A percentile compares a stretch with the other conserved stretches of the same genome.
These are phyloP conservation scores for Acyrthosiphon pisum DNA, from an alignment of 1,140 invertebrate species.

Conservation along the genomic window DNA sequence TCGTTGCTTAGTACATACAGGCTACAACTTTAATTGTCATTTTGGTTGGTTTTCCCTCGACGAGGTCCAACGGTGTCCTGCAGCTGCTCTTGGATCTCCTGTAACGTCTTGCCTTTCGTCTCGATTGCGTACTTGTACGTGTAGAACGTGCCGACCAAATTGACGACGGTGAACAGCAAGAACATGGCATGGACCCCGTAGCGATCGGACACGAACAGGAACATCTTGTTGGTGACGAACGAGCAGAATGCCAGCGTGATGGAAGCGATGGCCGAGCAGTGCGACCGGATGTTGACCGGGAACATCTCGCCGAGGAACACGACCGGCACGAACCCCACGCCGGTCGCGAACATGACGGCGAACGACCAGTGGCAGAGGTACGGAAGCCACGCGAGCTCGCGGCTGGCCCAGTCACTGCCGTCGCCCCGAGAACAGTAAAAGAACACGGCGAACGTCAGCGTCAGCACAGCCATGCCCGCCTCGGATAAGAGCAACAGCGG, in stretches of 20 bases:
- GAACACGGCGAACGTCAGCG: not conserved
- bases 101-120: slow-evolving; percentile 81
- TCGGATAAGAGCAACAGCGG: slow-evolving; percentile 63
- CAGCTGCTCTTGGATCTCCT: slow-evolving; percentile 72
- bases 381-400: slow-evolving; percentile 56
- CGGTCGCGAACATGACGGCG: slow-evolving; percentile 59
- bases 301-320: slow-evolving; percentile 61
- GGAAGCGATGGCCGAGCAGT: slow-evolving; percentile 60
- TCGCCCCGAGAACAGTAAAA: not conserved
- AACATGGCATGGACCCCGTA: slow-evolving; percentile 59
- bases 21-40: not conserved
- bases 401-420: not conserved
- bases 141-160: slow-evolving; percentile 70
- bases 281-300: slow-evolving; percentile 61
- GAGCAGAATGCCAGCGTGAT: slow-evolving; percentile 59
- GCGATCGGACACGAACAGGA: slow-evolving; percentile 46
- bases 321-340: slow-evolving; percentile 61
- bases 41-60: not conserved
- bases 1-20: too few relatives aligned
- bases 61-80: not conserved
- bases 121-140: slow-evolving; percentile 64
- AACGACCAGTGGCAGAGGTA: slow-evolving; percentile 58
- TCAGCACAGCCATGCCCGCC: slow-evolving; percentile 55
- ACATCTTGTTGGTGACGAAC: slow-evolving; percentile 60
- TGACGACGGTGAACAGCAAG: slow-evolving; percentile 58